A percentile compares a stretch with the other conserved stretches of the same genome.
Conservation (phyloP, 1,140 invertebrate genomes). For the Rhopalosiphum maidis region DNA sequence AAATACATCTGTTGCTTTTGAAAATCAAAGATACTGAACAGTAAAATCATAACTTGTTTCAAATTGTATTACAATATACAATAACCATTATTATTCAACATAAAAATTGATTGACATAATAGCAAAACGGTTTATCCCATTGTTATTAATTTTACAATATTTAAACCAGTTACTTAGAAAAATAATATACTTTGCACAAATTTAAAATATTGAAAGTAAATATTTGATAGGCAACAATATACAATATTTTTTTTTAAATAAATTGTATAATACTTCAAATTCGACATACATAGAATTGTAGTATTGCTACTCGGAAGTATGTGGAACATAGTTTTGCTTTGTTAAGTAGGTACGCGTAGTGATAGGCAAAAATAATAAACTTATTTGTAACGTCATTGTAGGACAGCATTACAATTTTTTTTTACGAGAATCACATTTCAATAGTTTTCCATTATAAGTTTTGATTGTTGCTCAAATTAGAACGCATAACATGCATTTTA, state of each 20-base stretch:
- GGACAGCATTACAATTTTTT: background rate
- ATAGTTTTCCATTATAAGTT: background rate
- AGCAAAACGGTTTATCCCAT: background rate
- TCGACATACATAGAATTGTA: background rate
- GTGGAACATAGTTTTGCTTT: background rate
- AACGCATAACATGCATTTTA: background rate
- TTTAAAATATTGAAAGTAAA: background rate
- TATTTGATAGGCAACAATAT: background rate
- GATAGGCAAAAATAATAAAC: constrained; percentile 37
- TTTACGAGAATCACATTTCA: background rate
- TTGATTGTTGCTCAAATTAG: background rate
- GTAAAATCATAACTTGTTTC: background rate
- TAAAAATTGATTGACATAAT: background rate
- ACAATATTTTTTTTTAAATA: background rate
- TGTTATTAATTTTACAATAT: background rate
- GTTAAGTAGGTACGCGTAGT: background rate
- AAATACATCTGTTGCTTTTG: too few species aligned
- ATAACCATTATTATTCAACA: too few species aligned
- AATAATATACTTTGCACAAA: background rate
- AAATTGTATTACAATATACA: background rate
- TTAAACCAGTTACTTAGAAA: background rate
- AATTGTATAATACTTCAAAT: background rate
- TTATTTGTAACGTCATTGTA: background rate
- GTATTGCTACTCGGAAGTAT: background rate
- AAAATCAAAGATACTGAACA: background rate